Conservation (phyloP, 2,113 vertebrate genomes). For the Mixornis gularis region DNA sequence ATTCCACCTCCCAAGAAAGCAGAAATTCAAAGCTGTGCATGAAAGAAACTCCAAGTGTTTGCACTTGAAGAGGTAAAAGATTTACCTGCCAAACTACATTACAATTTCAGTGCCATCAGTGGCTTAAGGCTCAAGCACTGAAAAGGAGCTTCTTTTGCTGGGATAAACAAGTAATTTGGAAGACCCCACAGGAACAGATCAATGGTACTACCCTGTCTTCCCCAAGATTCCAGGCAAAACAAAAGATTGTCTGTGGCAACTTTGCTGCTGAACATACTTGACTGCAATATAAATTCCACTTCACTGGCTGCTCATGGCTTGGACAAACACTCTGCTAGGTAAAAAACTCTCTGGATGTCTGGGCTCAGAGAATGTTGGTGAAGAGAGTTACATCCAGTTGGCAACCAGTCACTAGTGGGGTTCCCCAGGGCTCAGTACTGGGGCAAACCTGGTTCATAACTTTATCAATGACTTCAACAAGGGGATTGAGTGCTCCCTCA, state of each 20-base stretch:
- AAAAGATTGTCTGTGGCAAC: neutral
- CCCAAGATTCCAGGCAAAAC: neutral
- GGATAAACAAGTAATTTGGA: neutral
- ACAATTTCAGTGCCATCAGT: neutral
- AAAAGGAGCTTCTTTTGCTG: neutral
- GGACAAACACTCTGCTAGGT: neutral
- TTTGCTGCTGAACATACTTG: neutral
- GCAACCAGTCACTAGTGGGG: neutral
- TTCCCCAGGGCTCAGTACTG: neutral
- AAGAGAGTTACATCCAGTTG: neutral
- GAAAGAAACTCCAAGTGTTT: neutral
- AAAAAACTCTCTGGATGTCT: neutral
- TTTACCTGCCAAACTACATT: neutral
- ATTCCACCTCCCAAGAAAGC: neutral
- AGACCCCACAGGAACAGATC: neutral
- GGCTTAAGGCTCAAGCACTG: neutral
- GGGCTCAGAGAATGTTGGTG: neutral
- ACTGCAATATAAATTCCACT: neutral
- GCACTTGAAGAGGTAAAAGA: neutral
- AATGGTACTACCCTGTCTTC: neutral
- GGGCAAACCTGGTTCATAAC: neutral
- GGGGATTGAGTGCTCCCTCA: neutral
- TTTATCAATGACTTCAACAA: neutral
- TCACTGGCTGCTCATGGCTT: neutral
- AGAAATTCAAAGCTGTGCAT: neutral